These are phyloP conservation scores for chimpanzee (Pan troglodytes) DNA, from an alignment of 2,113 vertebrate species.

Conservation along the genomic window DNA sequence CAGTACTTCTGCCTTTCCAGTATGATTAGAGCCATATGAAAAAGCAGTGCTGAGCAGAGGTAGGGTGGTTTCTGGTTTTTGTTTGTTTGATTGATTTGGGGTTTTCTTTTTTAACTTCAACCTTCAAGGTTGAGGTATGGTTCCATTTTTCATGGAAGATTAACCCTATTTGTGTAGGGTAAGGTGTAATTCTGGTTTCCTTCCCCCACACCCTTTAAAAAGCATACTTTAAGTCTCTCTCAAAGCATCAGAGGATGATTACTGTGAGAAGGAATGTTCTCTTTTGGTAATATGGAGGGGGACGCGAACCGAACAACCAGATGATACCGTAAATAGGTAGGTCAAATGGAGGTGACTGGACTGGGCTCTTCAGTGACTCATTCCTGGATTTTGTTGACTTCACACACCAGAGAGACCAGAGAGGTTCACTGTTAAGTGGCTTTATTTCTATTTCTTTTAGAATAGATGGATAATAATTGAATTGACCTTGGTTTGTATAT, in stretches of 20 bases:
- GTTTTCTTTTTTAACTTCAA: conserved; percentile 27
- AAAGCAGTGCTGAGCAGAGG: background rate
- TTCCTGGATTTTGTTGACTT: background rate
- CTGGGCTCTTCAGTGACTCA: background rate
- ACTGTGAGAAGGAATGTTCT: conserved; percentile 36
- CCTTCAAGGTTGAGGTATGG: conserved; percentile 15
- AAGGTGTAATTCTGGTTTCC: conserved; percentile 62
- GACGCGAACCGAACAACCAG: background rate
- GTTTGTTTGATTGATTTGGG: background rate
- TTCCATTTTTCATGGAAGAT: conserved; percentile 63
- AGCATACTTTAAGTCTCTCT: conserved; percentile 15
- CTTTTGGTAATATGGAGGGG: background rate
- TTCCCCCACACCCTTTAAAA: conserved; percentile 70
- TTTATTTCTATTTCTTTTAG: conserved; percentile 1
- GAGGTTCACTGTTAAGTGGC: background rate
- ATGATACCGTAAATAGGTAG: background rate
- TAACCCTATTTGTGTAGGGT: conserved; percentile 51
- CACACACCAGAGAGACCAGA: background rate
- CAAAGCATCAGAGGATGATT: conserved; percentile 31
- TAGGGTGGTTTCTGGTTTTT: conserved; percentile 38
- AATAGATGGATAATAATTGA: conserved; percentile 6
- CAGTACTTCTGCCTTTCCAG: background rate
- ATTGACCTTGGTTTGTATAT: conserved; percentile 18
- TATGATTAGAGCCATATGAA: background rate
- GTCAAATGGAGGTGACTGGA: background rate